Base-by-base conservation (phyloP, 1,140 invertebrate genomes). In the Trichonephila clavata region DNA sequence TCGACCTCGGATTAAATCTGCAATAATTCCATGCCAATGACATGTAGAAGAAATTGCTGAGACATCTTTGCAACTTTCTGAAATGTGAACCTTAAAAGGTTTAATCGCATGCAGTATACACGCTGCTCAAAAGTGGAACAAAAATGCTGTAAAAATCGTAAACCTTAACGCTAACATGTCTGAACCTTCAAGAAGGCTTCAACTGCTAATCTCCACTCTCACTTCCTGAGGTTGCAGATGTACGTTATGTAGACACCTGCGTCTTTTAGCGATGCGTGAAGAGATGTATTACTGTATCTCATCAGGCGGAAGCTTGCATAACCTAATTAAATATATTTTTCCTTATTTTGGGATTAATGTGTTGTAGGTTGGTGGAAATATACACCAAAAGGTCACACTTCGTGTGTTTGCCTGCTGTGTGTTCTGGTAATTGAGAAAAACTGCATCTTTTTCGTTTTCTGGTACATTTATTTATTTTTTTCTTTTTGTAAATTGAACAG, bases 281-380 rank as follows among this genome's bases (percentile, higher is more conserved):
- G 68, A 16, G 27, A 71, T 71, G 68, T 71, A 27, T 71, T 71
- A 32, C n/a, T 27, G 68, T 18, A 71, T 71, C 68, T 71, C 68
- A 13, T 71, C 68, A 71, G n/a, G 68, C 68, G 68, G 68, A 71
- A 71, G 68, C 68, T 32, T 71, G 24, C 68, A 27, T 71, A 71
- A 71, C 68, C 68, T 71, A 71, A 71, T 71, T 71, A 71, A 71
- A 71, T 24, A 71, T 71, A 24, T 71, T 16, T 24, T 32, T 71
- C 24, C 24, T 71, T 71, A 71, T 71, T 27, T 71, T 71, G 3
- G 10, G 8, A 24, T 71, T 71, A 71, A 71, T 18, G 27, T 71
- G 16, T 71, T 32, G 63, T n/a, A 32, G 24, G 68, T 32, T 27
- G 24, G 32, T 32, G 13, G 68, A 71, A 20, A 21, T 63, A 10